Conservation (phyloP, 1,140 invertebrate species). For the Bombus sylvicola region DNA sequence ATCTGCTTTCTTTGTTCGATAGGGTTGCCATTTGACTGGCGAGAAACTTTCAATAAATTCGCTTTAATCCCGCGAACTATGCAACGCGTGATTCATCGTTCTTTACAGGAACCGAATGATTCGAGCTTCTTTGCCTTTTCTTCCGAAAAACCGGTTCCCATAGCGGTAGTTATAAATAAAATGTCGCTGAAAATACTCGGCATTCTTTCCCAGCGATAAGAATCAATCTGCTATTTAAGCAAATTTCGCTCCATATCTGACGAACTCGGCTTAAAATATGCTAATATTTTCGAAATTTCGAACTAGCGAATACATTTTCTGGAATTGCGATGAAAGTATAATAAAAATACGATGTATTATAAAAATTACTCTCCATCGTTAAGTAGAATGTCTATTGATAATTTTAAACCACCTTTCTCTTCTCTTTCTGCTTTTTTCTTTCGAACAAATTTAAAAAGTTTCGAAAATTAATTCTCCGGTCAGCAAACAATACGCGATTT, state of each 20-base stretch:
- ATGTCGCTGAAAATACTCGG: conserved; percentile 11
- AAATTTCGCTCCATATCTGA: background rate
- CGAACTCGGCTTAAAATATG: background rate
- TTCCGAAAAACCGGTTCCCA: conserved; percentile 30
- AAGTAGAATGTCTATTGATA: no score
- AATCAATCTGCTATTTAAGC: background rate
- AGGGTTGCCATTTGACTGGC: background rate
- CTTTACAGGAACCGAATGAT: conserved; percentile 19
- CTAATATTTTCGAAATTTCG: background rate
- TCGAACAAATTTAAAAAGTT: no score
- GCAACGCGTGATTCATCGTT: conserved; percentile 20
- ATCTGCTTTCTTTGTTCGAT: no score
- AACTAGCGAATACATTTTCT: background rate
- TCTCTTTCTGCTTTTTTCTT: no score
- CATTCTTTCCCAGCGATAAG: background rate
- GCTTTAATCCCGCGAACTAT: background rate
- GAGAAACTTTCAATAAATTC: background rate
- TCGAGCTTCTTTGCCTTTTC: conserved; percentile 17
- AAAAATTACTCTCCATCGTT: background rate
- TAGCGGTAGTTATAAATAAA: conserved; percentile 34
- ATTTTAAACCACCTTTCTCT: background rate
- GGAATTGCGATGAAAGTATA: background rate
- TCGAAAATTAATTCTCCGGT: no score
- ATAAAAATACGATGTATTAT: background rate
- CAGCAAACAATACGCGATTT: no score